Base-by-base conservation (phyloP, 2,113 vertebrate species). In the zebrafish (Danio rerio) region DNA sequence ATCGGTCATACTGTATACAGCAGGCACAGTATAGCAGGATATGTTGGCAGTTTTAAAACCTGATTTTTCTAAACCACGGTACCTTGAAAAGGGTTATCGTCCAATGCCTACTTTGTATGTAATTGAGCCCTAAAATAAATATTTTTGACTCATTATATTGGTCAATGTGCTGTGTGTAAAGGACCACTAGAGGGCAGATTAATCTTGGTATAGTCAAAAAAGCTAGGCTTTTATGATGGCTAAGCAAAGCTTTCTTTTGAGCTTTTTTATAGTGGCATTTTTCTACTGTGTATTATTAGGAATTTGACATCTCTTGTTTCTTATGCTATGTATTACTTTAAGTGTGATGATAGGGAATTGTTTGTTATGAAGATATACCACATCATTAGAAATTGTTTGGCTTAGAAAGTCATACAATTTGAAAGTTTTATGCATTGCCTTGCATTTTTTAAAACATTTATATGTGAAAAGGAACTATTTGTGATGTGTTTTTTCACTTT, bases 181-280 rank as follows among this genome's bases (percentile, higher is more conserved):
- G 9, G 7, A 45, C 72, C 72, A 59, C 53, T 59, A 47, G 72
- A 59, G 45, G 55, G 55, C 72, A 75, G 72, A 18, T 75, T 18
- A 59, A 58, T 43, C 71, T 9, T 12, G 43, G n/a, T 12, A 50
- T 1, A 13, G 47, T 13, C 68, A 70, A 8, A 5, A n/a, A 8
- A 5, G 2, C n/a, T n/a, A 1, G 42, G 10, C 42, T 2, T n/a
- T 7, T 1, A 68, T n/a, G n/a, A n/a, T n/a, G 2, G n/a, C 5
- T 15, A 31, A 31, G 31, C 31, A 31, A 31, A 31, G 31, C 31
- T 31, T 31, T 31, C 31, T 31, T 31, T 31, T 31, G 31, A 31
- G 31, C 31, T 31, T 31, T 8, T 65, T 65, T 16, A n/a, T 45
- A 65, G 42, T 9, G 13, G 42, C 7, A 66, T 65, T n/a, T 58